Base-by-base conservation (phyloP, 2,888 invertebrate species). In the Apotomis capreana region DNA sequence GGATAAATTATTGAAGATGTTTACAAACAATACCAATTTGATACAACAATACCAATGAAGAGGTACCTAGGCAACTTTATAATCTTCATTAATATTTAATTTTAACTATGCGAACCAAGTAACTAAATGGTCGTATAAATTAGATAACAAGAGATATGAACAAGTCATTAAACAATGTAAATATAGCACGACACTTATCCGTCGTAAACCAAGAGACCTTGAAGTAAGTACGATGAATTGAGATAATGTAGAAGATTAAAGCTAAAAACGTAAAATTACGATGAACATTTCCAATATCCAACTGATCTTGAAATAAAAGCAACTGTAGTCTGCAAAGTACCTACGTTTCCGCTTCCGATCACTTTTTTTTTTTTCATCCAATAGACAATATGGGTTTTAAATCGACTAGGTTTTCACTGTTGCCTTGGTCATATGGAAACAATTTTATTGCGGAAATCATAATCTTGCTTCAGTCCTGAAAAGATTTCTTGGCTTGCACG, bases 71-170 rank as follows among this genome's bases (percentile, higher is more conserved):
- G 26, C 26, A 26, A 26, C 26, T 26, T 26, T 8, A 44, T 44
- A 44, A 44, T 44, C 44, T 44, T 1, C 1, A 8, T 44, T 8
- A 44, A 3, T 44, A 44, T 9, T 49, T 49, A 49, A 3, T 3
- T 9, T 9, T 49, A 49, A 49, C 5, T 10, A 9, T 9, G 9
- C 1, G 26, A 26, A 26, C 26, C 26, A 26, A 26, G 26, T 26
- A 26, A 26, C 26, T 26, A 26, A 26, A 26, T 26, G 26, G 26
- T 26, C 9, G 13, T 37, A 51, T 9, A 65, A 49, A 51, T 57
- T 61, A 61, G 49, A 67, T 61, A 70, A 67, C 40, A 57, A n/a
- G 26, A 54, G 60, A 61, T 71, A 65, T 60, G 54, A 51, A 37
- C 55, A 37, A 55, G 26, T 51, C 40, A 67, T 67, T 60, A 65